These are phyloP conservation scores for Globicephala melas DNA, from an alignment of 2,113 vertebrate genomes.

Conservation along the genomic window DNA sequence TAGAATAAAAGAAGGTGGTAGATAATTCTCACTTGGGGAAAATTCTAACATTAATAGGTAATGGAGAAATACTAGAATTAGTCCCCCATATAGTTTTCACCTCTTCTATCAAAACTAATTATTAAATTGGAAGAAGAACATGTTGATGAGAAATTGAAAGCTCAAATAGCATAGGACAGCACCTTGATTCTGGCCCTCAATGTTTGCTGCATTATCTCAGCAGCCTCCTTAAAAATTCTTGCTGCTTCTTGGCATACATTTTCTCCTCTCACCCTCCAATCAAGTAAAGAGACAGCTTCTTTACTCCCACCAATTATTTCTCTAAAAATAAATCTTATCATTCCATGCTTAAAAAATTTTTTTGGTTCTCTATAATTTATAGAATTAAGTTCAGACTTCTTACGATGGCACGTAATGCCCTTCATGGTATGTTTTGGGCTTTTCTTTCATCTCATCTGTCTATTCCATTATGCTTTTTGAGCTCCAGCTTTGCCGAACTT, in stretches of 20 bases:
- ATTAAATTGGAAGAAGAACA: neutral
- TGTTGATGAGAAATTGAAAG: neutral
- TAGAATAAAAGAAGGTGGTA: neutral
- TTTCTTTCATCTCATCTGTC: constrained; percentile 10
- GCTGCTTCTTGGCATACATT: neutral
- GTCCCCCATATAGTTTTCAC: neutral
- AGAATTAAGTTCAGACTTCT: neutral
- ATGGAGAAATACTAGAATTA: neutral
- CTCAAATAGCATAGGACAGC: too few relatives aligned
- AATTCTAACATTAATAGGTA: neutral
- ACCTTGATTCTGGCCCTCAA: neutral
- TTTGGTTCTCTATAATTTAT: neutral
- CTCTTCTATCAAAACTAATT: neutral
- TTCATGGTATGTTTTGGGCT: neutral
- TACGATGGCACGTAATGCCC: neutral
- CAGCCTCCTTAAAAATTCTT: neutral
- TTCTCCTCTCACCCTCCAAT: neutral
- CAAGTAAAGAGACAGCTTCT: neutral
- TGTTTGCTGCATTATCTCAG: neutral
- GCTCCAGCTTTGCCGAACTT: neutral
- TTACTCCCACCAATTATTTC: neutral
- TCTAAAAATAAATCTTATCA: constrained; percentile 15
- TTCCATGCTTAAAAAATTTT: neutral
- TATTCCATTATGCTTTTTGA: neutral
- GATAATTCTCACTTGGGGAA: neutral